A percentile compares a stretch with the other conserved stretches of the same genome.
Evolutionary conservation across 2,797 vertebrate species (phyloP).

Genomic region (Spheniscus humboldti): DNA sequence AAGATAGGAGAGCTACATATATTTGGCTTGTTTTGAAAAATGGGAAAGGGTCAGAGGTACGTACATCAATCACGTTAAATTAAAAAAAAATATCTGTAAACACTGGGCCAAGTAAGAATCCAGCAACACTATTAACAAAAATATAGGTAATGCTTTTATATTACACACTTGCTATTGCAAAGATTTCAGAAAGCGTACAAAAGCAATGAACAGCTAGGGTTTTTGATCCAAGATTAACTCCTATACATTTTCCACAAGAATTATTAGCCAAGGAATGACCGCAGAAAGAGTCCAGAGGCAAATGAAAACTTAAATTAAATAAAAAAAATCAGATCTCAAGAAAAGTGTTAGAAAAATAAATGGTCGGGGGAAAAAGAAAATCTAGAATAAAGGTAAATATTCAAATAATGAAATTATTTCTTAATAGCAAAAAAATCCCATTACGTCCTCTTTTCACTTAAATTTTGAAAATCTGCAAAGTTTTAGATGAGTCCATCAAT

Average conservation of each 20-base stretch:
- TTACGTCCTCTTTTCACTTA: neutral
- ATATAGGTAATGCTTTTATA: neutral
- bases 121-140: neutral
- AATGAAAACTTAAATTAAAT: neutral
- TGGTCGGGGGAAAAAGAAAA: neutral
- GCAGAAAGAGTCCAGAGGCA: neutral
- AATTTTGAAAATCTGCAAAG: neutral
- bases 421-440: neutral
- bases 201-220: neutral
- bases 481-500: neutral
- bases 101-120: neutral
- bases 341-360: neutral
- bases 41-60: neutral
- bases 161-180: neutral
- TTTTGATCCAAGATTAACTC: neutral
- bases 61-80: neutral
- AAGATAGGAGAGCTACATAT: neutral
- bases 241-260: neutral
- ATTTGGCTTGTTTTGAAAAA: neutral
- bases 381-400: neutral
- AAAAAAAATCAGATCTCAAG: neutral
- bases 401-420: neutral
- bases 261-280: neutral
- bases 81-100: neutral
- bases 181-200: neutral